Base-by-base conservation (phyloP, 2,888 invertebrate genomes). In the Mythimna lalbum region DNA sequence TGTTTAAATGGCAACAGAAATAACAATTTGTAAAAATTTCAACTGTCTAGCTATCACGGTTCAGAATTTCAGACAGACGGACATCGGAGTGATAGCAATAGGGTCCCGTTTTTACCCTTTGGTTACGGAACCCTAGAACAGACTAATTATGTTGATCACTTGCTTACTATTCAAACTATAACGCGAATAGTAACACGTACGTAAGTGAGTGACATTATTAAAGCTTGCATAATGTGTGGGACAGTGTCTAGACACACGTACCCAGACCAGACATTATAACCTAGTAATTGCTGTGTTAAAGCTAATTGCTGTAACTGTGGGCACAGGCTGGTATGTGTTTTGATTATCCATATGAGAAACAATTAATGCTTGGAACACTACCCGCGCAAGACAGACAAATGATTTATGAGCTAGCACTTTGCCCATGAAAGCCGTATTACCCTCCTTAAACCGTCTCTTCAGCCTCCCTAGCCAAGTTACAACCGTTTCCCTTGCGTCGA, bases 161-260 rank as follows among this genome's bases (percentile, higher is more conserved):
- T 57, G 49, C 61, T 78, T 81, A 57, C 23, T 6, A 78, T 78
- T 71, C 78, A 68, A 63, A 64, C 33, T 50, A 52, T 70, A 78
- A 71, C 78, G 52, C 33, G 60, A 59, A 78, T 68, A 43, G 31
- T 73, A 17, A 57, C 70, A 81, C 78, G 79, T 73, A 39, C 12
- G 0, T 50, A 39, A 21, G 19, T 49, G 14, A 69, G 31, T 81
- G 69, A 74, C 63, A 78, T 81, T 63, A 78, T 71, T 74, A 63
- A 81, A 74, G 81, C 53, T 73, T 67, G 62, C 64, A 76, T 82
- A 73, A 82, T 78, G 64, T 66, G 69, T 69, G 52, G 62, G 72
- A 67, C 72, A 61, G 10, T 43, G 82, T 82, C 75, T 82, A 78
- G 72, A 76, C 60, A 1, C 27, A 21, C 21, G 33, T 66, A 53